Conservation (phyloP, 1,140 invertebrate species). For the Charaxes varanes region DNA sequence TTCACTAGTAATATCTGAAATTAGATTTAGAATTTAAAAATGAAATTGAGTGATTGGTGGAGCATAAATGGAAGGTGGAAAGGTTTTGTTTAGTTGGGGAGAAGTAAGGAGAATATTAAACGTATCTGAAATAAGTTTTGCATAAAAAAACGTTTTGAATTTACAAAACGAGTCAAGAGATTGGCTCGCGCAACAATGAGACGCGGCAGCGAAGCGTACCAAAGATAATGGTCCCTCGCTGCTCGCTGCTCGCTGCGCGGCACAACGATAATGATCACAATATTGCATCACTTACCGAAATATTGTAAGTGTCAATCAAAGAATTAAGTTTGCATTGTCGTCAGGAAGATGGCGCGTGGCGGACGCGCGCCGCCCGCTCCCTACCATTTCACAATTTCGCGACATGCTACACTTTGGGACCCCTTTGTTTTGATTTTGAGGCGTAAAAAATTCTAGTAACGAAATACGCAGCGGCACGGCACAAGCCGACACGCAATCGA, state of each 20-base stretch:
- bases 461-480: conserved; percentile 13
- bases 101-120: too few species aligned
- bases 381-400: conserved; percentile 14
- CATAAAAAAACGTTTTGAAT: conserved; percentile 1
- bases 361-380: conserved; percentile 34
- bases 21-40: too few species aligned
- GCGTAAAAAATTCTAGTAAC: conserved; percentile 41
- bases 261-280: conserved; percentile 72
- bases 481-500: conserved; percentile 21
- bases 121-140: too few species aligned
- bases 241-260: conserved; percentile 26
- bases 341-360: conserved; percentile 38
- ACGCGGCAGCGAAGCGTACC: conserved; percentile 38
- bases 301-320: conserved; percentile 76
- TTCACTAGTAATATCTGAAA: too few species aligned
- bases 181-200: conserved; percentile 16
- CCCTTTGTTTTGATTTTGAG: conserved; percentile 57
- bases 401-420: conserved; percentile 47
- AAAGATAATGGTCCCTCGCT: conserved; percentile 45
- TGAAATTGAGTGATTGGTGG: too few species aligned
- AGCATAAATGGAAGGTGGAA: too few species aligned
- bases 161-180: conserved; percentile 25
- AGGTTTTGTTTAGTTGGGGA: too few species aligned
- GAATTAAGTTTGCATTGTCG: conserved; percentile 70
- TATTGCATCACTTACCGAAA: conserved; percentile 75